phyloP scores from a whole-genome alignment of 1,140 invertebrate species.

The Habropoda laboriosa region DNA sequence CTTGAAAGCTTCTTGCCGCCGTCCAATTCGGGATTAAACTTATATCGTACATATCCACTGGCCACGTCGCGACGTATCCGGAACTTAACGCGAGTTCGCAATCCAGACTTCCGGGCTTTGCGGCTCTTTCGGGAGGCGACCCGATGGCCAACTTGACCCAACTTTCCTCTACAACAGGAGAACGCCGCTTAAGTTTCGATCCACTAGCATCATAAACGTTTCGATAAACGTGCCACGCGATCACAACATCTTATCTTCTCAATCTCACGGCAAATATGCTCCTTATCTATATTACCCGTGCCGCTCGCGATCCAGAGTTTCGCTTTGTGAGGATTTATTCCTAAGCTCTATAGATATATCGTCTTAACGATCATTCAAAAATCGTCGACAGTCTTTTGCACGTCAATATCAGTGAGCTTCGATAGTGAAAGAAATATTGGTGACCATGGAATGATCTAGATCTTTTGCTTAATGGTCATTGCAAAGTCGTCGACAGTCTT shows the following conservation, averaged over 20 bases:
- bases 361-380: too few species aligned
- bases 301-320: too few species aligned
- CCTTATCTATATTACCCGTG: background rate
- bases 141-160: background rate
- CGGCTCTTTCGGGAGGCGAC: conserved; percentile 13
- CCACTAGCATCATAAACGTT: background rate
- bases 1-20: conserved; percentile 50
- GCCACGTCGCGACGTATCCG: conserved; percentile 28
- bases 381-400: too few species aligned
- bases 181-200: conserved; percentile 11
- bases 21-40: conserved; percentile 53
- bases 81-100: conserved; percentile 33
- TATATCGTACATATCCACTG: conserved; percentile 44
- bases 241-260: background rate
- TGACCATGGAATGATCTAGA: too few species aligned
- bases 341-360: too few species aligned
- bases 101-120: conserved; percentile 28
- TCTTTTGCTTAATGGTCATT: too few species aligned
- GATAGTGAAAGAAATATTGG: too few species aligned
- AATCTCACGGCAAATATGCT: background rate
- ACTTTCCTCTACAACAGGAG: conserved; percentile 1
- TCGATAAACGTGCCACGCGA: background rate
- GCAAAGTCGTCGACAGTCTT: too few species aligned
- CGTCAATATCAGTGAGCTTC: too few species aligned
- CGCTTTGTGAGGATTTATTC: too few species aligned